Evolutionary conservation across 1,140 invertebrate genomes (phyloP).

Genomic region (Drosophila miranda): DNA sequence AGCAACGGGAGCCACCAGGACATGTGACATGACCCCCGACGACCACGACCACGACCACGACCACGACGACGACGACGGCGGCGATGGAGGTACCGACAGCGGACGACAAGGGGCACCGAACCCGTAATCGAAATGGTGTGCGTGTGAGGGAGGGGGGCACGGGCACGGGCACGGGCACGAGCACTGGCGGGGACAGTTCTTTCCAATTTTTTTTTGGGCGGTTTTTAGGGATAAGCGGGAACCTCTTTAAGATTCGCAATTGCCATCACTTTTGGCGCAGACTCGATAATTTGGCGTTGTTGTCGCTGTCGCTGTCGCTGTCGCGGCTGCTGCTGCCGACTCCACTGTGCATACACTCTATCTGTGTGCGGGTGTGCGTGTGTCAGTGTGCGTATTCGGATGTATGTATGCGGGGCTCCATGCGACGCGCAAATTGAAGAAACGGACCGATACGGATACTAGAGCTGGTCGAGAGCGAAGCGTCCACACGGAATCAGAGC

Average conservation of each 20-base stretch:
- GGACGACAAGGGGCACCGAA: too few relatives aligned
- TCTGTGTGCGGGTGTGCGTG: conserved; percentile 13
- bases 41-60: too few relatives aligned
- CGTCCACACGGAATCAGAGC: conserved; percentile 78
- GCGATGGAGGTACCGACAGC: too few relatives aligned
- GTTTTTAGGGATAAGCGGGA: too few relatives aligned
- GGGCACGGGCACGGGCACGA: too few relatives aligned
- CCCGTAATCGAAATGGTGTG: too few relatives aligned
- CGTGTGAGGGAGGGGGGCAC: too few relatives aligned
- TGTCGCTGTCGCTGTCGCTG: conserved; percentile 43
- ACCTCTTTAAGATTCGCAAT: conserved; percentile 60
- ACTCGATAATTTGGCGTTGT: conserved; percentile 77
- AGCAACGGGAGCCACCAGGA: too few relatives aligned
- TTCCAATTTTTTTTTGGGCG: too few relatives aligned
- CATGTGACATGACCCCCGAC: too few relatives aligned
- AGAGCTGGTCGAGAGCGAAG: conserved; percentile 28
- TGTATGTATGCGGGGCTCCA: conserved; percentile 44
- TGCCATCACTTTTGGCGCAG: conserved; percentile 70
- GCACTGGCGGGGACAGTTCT: too few relatives aligned
- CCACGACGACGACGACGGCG: too few relatives aligned
- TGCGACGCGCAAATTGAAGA: conserved; percentile 54
- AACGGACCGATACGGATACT: conserved; percentile 28
- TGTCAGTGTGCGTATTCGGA: conserved; percentile 17
- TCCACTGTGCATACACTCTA: conserved; percentile 22
- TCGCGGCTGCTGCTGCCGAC: conserved; percentile 30